These are phyloP conservation scores for Emmelina monodactyla DNA, from an alignment of 2,888 invertebrate species.

Conservation along the genomic window DNA sequence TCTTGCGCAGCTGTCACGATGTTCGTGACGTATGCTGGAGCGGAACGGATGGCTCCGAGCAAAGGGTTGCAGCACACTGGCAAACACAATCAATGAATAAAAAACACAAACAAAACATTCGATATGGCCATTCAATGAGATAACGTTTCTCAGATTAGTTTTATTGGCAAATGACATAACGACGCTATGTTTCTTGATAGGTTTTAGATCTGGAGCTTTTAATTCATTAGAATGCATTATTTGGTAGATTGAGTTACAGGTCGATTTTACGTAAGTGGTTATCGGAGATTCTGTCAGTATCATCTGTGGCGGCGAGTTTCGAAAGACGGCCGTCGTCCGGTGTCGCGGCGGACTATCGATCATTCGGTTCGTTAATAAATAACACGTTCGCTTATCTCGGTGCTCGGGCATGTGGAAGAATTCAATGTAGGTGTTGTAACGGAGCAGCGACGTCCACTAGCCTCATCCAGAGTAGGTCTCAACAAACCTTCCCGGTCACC, in stretches of 20 bases:
- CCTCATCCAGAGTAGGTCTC: constrained; percentile 24
- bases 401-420: constrained; percentile 65
- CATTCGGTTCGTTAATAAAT: constrained; percentile 68
- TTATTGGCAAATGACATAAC: no score
- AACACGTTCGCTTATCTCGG: constrained; percentile 61
- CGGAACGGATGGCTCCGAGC: constrained; percentile 51
- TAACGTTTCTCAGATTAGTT: no score
- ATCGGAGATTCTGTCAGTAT: constrained; percentile 30
- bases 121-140: constrained; percentile 39
- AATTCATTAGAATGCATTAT: no score
- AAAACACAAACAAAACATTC: constrained; percentile 56
- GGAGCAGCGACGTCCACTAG: constrained; percentile 46
- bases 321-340: constrained; percentile 60
- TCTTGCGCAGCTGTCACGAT: constrained; percentile 56
- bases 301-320: constrained; percentile 37
- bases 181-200: no score
- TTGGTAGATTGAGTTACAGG: constrained; percentile 31
- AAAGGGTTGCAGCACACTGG: constrained; percentile 51
- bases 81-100: no score
- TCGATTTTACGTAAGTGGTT: constrained; percentile 25
- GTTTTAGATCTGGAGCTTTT: no score
- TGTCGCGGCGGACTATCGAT: constrained; percentile 65
- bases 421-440: constrained; percentile 66
- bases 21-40: constrained; percentile 55
- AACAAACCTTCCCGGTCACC: not conserved